Evolutionary conservation across 2,797 vertebrate genomes (phyloP), one percentile per base, ranked within the genome.

Genomic region (Limosa lapponica): DNA sequence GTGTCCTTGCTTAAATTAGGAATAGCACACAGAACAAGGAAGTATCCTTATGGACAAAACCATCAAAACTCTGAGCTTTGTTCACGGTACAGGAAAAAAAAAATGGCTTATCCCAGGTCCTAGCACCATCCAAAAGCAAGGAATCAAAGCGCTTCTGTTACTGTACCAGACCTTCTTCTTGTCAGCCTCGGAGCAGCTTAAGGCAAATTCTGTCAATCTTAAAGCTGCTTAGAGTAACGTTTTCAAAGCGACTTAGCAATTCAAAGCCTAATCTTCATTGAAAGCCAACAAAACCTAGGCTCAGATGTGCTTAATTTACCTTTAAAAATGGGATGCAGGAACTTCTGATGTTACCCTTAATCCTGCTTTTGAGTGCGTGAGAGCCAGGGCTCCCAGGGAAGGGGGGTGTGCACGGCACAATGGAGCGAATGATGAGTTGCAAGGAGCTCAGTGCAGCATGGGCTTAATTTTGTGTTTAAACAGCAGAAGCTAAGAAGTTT

Each of bases 201-300:
- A 89, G 71, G 92, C 90, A 92, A 94, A 93, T 89, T 70, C 81
- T 95, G 80, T 89, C 95, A 90, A 22, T 87, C 83, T 70, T 59
- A 41, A 87, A 94, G 81, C 86, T 64, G 77, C 92, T 94, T 93
- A 90, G 62, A 46, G 92, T 82, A 73, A 82, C 5, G 1, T 90
- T 93, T 95, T 82, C 73, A 87, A 93, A 93, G 70, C 2, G 0
- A 87, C 3, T 93, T 92, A 64, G 86, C 83, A 59, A 85, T 84
- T 90, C 86, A 80, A 61, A 89, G 58, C 43, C 69, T 95, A 70
- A 89, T 94, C 81, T 92, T 93, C 70, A 90, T 32, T 92, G 83
- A 96, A 94, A 93, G 83, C 44, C 83, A 70, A 73, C 81, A 94
- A 94, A 90, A 87, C 55, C 43, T 82, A 44, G 52, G 59, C 86